These are phyloP conservation scores for Pyrrhosoma nymphula DNA, from an alignment of 2,888 invertebrate genomes.

Conservation along the genomic window DNA sequence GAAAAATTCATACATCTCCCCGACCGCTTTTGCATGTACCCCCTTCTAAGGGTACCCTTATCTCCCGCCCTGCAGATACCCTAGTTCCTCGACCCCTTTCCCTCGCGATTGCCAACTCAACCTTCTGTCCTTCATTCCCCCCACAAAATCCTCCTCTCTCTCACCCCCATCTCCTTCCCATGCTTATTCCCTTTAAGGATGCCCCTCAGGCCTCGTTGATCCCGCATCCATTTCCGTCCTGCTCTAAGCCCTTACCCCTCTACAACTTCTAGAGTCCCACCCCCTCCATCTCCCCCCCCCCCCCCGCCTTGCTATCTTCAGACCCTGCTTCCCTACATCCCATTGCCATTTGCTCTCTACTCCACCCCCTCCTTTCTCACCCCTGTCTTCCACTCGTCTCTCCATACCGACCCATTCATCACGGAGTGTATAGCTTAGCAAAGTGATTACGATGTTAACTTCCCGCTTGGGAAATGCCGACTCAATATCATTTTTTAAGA, in stretches of 20 bases:
- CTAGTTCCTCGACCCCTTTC: not conserved
- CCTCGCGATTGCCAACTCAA: not conserved
- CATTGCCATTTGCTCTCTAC: too few species aligned
- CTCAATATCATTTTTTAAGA: too few species aligned
- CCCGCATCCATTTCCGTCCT: slow-evolving; percentile 9
- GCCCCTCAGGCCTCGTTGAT: not conserved
- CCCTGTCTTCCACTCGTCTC: too few species aligned
- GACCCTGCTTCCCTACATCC: too few species aligned
- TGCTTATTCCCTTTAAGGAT: not conserved
- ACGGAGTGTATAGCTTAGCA: too few species aligned
- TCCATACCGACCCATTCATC: too few species aligned
- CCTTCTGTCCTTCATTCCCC: not conserved
- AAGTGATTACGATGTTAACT: too few species aligned
- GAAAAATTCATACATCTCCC: not conserved
- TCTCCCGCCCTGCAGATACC: not conserved
- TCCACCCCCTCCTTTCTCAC: too few species aligned
- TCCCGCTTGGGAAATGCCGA: too few species aligned
- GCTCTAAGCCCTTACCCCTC: not conserved
- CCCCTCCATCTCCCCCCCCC: not conserved
- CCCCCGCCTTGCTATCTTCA: not conserved
- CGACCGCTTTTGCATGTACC: not conserved
- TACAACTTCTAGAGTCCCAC: too few species aligned
- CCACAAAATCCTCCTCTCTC: not conserved
- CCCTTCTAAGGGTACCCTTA: not conserved
- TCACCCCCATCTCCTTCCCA: not conserved